Evolutionary conservation across 2,888 invertebrate species (phyloP).

Genomic region (Drosophila greeni): DNA sequence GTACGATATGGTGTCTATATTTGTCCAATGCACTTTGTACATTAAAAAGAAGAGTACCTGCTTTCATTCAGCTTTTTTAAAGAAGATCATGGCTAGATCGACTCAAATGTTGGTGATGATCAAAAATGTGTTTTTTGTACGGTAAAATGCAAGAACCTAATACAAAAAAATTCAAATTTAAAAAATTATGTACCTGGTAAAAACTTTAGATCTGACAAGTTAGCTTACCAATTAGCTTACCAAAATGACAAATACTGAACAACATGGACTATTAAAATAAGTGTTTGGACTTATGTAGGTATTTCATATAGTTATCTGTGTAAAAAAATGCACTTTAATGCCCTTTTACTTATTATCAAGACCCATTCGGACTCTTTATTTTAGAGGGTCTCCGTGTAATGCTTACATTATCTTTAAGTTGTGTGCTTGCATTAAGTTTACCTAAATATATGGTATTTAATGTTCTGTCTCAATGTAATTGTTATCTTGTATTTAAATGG

Average conservation of each 20-base stretch:
- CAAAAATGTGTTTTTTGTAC: too few relatives aligned
- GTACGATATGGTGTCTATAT: too few relatives aligned
- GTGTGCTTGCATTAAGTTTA: conserved; percentile 48
- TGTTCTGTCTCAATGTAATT: neutral
- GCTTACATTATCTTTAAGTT: conserved; percentile 26
- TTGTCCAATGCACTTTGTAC: too few relatives aligned
- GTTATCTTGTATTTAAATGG: neutral
- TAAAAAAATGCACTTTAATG: conserved; percentile 4
- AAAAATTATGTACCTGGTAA: too few relatives aligned
- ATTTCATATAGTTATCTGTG: neutral
- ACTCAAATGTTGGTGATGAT: too few relatives aligned
- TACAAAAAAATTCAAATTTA: too few relatives aligned
- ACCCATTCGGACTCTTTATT: conserved; percentile 5
- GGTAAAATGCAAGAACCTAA: too few relatives aligned
- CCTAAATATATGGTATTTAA: conserved; percentile 20
- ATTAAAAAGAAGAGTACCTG: too few relatives aligned
- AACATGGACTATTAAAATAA: neutral
- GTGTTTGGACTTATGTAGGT: neutral
- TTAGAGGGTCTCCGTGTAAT: conserved; percentile 28
- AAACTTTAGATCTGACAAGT: too few relatives aligned
- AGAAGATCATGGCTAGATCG: too few relatives aligned
- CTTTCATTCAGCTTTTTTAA: too few relatives aligned
- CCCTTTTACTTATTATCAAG: conserved; percentile 15
- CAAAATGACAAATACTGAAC: neutral
- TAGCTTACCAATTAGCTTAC: too few relatives aligned